A percentile compares a stretch with the other conserved stretches of the same genome.
Evolutionary conservation across 2,888 invertebrate genomes (phyloP).

Genomic region (Hypercompe scribonia): DNA sequence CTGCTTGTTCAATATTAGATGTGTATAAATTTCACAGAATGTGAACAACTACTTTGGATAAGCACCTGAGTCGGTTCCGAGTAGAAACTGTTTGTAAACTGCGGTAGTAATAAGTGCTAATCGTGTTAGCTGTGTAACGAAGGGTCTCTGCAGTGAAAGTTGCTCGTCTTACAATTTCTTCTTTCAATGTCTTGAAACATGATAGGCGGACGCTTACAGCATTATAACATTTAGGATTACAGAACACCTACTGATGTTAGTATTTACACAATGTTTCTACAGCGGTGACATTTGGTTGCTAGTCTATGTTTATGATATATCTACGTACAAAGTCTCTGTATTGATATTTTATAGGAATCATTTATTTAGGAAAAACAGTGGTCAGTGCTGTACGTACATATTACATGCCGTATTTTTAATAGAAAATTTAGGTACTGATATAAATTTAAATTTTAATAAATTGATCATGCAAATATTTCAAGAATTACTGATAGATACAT

Average conservation of each 20-base stretch:
- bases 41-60: conserved; percentile 29
- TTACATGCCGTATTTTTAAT: not conserved
- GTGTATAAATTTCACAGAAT: conserved; percentile 35
- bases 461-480: too few species aligned
- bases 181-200: not conserved
- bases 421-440: too few species aligned
- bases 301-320: too few species aligned
- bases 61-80: conserved; percentile 23
- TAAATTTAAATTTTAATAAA: too few species aligned
- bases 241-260: not conserved
- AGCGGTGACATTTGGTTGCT: not conserved
- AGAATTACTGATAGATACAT: too few species aligned
- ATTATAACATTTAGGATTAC: not conserved
- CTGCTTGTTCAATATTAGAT: conserved; percentile 31
- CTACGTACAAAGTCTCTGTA: not conserved
- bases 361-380: not conserved
- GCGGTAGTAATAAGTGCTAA: conserved; percentile 20
- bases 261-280: not conserved
- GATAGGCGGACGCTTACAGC: not conserved
- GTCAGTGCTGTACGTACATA: not conserved
- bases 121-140: not conserved
- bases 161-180: not conserved
- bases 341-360: not conserved
- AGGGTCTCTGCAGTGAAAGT: not conserved
- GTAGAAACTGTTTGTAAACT: conserved; percentile 30